phyloP scores from a whole-genome alignment of 2,888 invertebrate genomes.

The Linnaemya tessellans region DNA sequence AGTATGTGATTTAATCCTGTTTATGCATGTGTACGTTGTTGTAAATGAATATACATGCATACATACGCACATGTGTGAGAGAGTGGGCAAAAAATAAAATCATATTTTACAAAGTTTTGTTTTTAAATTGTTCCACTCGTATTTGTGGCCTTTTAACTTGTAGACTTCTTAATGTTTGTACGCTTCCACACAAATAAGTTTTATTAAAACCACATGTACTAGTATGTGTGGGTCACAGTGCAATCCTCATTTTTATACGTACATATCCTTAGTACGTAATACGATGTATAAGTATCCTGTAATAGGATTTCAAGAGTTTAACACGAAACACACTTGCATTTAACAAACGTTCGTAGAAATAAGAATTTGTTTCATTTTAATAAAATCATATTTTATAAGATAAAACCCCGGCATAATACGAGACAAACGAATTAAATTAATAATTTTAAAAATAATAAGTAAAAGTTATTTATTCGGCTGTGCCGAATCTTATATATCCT shows the following conservation, averaged over 20 bases:
- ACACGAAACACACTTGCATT: constrained; percentile 38
- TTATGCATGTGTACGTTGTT: constrained; percentile 4
- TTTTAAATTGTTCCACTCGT: constrained; percentile 56
- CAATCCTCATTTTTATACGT: constrained; percentile 33
- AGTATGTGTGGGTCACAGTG: constrained; percentile 35
- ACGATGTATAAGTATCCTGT: constrained; percentile 40
- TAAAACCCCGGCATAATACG: neutral
- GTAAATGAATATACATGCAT: neutral
- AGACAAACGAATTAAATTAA: constrained; percentile 50
- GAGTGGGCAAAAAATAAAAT: constrained; percentile 30
- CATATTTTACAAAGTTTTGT: constrained; percentile 56
- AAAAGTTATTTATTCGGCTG: too few species aligned
- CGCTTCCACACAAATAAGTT: neutral
- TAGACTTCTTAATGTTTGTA: constrained; percentile 37
- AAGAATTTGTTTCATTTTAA: constrained; percentile 46
- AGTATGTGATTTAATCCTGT: constrained; percentile 19
- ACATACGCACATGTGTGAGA: neutral
- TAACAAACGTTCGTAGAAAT: constrained; percentile 12
- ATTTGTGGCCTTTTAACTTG: constrained; percentile 66
- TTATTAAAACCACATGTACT: constrained; percentile 27
- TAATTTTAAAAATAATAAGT: too few species aligned
- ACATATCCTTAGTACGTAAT: constrained; percentile 27
- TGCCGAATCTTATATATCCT: too few species aligned
- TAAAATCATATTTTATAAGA: constrained; percentile 48
- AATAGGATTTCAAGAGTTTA: constrained; percentile 65